Evolutionary conservation across 1,140 invertebrate genomes (phyloP).

Genomic region (Drosophila sulfurigaster): DNA sequence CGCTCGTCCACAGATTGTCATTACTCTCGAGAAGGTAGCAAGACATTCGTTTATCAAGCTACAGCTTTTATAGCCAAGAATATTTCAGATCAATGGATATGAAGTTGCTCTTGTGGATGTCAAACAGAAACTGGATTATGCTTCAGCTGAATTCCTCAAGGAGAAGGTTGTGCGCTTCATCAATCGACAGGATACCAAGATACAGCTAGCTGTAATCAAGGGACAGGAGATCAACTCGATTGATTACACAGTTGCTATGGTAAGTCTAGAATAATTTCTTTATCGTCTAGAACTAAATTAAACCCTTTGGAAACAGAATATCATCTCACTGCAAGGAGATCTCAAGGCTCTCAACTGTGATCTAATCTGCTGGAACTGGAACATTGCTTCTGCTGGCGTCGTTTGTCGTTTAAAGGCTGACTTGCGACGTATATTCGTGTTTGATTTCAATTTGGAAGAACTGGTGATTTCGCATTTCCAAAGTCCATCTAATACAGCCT

Average conservation of each 20-base stretch:
- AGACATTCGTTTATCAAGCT: background rate
- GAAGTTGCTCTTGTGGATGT: slow-evolving; percentile 70
- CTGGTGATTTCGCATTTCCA: slow-evolving; percentile 65
- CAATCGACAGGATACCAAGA: slow-evolving; percentile 46
- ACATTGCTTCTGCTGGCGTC: slow-evolving; percentile 70
- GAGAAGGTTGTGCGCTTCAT: slow-evolving; percentile 70
- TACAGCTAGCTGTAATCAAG: slow-evolving; percentile 86
- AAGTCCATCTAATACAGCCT: slow-evolving; percentile 57
- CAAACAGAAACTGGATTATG: slow-evolving; percentile 77
- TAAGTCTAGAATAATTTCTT: slow-evolving; percentile 46
- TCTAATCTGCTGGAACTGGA: slow-evolving; percentile 84
- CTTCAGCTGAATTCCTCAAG: slow-evolving; percentile 78
- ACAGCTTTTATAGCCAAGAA: background rate
- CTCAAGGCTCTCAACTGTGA: slow-evolving; percentile 62
- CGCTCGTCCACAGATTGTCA: slow-evolving; percentile 89
- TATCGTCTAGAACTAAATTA: background rate
- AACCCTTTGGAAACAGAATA: slow-evolving; percentile 53
- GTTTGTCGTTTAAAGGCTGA: slow-evolving; percentile 73
- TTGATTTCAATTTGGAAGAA: slow-evolving; percentile 63
- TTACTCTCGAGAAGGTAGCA: slow-evolving; percentile 87
- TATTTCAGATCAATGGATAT: slow-evolving; percentile 55
- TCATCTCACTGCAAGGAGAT: slow-evolving; percentile 72
- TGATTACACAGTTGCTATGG: slow-evolving; percentile 88
- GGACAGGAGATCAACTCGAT: slow-evolving; percentile 87
- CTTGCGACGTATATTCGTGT: slow-evolving; percentile 64